Percentiles rank a stretch among this genome's conserved stretches.
Evolutionary conservation across 92 coral and sea anemone genomes (phyloP).

Genomic region (Porites evermanni): DNA sequence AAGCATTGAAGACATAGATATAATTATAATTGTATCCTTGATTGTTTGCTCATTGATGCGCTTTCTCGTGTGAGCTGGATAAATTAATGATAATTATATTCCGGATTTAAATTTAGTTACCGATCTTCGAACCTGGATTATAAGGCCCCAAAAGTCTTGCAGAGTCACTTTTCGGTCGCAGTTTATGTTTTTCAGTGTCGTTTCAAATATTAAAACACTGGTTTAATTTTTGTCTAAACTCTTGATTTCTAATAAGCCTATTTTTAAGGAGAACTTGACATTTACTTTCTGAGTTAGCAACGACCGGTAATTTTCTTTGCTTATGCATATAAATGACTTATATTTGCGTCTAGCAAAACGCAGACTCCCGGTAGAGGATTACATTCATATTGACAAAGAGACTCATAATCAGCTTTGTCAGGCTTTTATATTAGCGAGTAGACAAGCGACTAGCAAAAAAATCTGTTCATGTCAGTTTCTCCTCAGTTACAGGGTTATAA

Average conservation of each 20-base stretch:
- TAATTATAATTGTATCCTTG: too few species aligned
- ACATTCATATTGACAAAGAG: neutral
- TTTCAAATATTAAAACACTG: too few species aligned
- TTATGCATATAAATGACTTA: neutral
- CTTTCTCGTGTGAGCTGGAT: neutral
- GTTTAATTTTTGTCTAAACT: too few species aligned
- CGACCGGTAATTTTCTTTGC: neutral
- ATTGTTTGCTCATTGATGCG: neutral
- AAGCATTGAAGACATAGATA: too few species aligned
- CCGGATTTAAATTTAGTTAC: too few species aligned
- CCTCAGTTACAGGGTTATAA: neutral
- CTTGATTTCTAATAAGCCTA: too few species aligned
- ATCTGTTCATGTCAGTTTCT: neutral
- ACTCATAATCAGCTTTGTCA: neutral
- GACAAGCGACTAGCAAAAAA: neutral
- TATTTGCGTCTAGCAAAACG: neutral
- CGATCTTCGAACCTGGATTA: too few species aligned
- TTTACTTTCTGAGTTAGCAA: neutral
- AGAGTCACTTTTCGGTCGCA: neutral
- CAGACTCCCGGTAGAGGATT: neutral
- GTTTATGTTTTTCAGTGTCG: neutral
- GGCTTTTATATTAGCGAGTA: neutral
- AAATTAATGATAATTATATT: too few species aligned
- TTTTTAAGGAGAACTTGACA: neutral
- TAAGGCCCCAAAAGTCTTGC: too few species aligned